phyloP scores from a whole-genome alignment of 2,113 vertebrate species.

The Varanus salvator region DNA sequence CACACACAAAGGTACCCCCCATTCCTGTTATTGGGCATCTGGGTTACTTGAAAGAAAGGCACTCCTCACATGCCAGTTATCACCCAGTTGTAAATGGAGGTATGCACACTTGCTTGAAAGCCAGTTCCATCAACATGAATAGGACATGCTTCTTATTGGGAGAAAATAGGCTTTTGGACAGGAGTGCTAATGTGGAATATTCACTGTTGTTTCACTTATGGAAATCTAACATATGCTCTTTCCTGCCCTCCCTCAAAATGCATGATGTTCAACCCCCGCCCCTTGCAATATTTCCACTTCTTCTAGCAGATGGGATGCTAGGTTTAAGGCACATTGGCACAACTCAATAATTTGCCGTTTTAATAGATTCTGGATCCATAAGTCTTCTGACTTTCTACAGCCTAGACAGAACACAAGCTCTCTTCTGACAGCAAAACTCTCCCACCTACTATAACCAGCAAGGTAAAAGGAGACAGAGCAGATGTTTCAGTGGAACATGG shows the following conservation, averaged over 20 bases:
- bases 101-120: background rate
- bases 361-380: background rate
- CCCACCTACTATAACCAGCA: conserved; percentile 29
- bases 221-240: background rate
- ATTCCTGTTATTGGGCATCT: background rate
- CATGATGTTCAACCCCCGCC: too few relatives aligned
- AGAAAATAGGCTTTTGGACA: background rate
- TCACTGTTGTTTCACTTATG: background rate
- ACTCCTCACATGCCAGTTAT: background rate
- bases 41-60: background rate
- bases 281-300: background rate
- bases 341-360: background rate
- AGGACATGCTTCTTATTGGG: background rate
- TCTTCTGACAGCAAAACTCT: conserved; percentile 23
- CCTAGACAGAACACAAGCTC: background rate
- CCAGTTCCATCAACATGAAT: background rate
- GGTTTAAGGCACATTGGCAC: background rate
- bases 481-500: conserved; percentile 13
- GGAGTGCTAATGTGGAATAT: background rate
- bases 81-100: background rate
- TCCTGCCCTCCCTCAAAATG: background rate
- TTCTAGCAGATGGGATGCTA: background rate
- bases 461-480: conserved; percentile 15
- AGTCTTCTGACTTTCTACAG: background rate
- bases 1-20: background rate